phyloP scores from a whole-genome alignment of 2,113 vertebrate species.

The Ophthalmolycus amberensis region DNA sequence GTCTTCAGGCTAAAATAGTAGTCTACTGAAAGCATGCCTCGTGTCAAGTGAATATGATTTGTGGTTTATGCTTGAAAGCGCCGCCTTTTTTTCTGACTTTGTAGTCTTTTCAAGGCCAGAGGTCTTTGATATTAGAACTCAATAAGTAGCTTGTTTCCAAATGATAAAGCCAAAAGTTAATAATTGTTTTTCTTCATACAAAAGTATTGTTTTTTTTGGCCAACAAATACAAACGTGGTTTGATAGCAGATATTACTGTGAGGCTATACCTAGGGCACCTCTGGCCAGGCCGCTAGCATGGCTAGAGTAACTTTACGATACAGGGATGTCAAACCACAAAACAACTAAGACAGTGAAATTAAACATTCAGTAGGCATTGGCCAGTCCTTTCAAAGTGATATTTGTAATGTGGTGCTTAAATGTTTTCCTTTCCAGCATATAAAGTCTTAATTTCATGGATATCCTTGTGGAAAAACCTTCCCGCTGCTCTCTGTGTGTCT shows the following conservation, averaged over 20 bases:
- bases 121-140: slow-evolving; percentile 32
- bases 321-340: background rate
- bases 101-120: slow-evolving; percentile 28
- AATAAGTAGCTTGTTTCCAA: slow-evolving; percentile 5
- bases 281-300: background rate
- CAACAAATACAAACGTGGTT: background rate
- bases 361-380: background rate
- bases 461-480: background rate
- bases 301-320: background rate
- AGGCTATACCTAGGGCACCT: background rate
- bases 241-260: background rate
- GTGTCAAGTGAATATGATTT: slow-evolving; percentile 62
- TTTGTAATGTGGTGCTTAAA: background rate
- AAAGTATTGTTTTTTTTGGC: background rate
- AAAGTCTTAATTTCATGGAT: background rate
- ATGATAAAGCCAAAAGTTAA: slow-evolving; percentile 9
- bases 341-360: background rate
- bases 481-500: slow-evolving; percentile 17
- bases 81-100: slow-evolving; percentile 12
- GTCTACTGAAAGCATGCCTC: slow-evolving; percentile 51
- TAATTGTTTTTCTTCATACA: slow-evolving; percentile 2
- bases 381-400: background rate
- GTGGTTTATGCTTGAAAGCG: slow-evolving; percentile 48
- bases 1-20: slow-evolving; percentile 50
- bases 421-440: background rate